Evolutionary conservation across 2,888 invertebrate species (phyloP).

Genomic region (Epsilonema sp.): DNA sequence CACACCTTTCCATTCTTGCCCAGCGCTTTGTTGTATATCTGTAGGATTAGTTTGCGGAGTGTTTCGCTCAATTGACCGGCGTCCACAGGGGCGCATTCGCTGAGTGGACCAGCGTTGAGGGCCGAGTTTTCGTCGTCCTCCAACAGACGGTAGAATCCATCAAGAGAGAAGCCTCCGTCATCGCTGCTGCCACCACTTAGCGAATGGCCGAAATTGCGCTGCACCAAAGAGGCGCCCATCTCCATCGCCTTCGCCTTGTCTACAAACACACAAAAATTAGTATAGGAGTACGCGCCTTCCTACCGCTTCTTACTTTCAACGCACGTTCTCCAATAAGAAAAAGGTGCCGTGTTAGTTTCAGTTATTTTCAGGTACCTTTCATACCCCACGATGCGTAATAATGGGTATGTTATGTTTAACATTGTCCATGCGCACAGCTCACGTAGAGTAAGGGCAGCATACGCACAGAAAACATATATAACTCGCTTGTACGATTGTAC

Average conservation of each 20-base stretch:
- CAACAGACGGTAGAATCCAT: conserved; percentile 19
- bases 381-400: no score
- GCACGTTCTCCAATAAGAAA: no score
- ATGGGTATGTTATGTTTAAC: no score
- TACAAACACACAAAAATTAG: conserved; percentile 9
- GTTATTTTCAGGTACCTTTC: no score
- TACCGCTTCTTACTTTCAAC: no score
- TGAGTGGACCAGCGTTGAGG: conserved; percentile 26
- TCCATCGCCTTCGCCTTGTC: conserved; percentile 22
- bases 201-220: conserved; percentile 22
- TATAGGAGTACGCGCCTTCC: no score
- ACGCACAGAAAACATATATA: no score
- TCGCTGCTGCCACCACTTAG: conserved; percentile 12
- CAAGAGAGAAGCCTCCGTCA: no score
- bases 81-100: conserved; percentile 22
- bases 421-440: no score
- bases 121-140: conserved; percentile 31
- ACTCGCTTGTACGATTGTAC: no score
- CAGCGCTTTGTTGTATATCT: conserved; percentile 29
- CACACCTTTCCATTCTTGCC: conserved; percentile 28
- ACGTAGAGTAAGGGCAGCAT: no score
- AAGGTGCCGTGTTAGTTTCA: no score
- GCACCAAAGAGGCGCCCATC: conserved; percentile 30
- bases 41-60: conserved; percentile 29
- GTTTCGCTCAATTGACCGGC: conserved; percentile 29